Base-by-base conservation (phyloP, 2,888 invertebrate species). In the Autographa gamma region DNA sequence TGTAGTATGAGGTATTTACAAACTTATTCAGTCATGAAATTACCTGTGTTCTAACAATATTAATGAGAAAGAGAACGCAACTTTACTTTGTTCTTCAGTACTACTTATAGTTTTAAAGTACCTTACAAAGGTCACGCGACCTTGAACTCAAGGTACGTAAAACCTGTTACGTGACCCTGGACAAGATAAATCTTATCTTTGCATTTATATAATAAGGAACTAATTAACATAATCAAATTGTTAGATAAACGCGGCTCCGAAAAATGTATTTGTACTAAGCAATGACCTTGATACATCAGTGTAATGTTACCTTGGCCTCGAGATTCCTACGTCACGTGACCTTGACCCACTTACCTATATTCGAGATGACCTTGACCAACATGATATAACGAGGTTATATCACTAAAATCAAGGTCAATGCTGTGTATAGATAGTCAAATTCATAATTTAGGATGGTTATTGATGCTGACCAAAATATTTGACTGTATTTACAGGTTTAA, bases 1-100 rank as follows among this genome's bases (percentile, higher is more conserved):
- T 96, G 95, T 73, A 81, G 84, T 14, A 93, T 90, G 88, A 91
- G 92, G 95, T 95, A 77, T n/a, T 48, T n/a, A n/a, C n/a, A 8
- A n/a, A 6, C 48, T 48, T 7, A 48, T 48, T 48, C n/a, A n/a
- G 2, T 14, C 16, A 2, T 48, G n/a, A 7, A 5, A 6, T 48
- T 6, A 7, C n/a, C 48, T 48, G 54, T 13, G 25, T 48, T 0
- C 7, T 56, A 56, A 19, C 19, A 56, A 56, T 16, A 32, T 8
- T 59, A 2, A 16, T 16, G 13, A 56, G 14, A 56, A 13, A 25
- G 31, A 13, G 5, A 31, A 16, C 32, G 7, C 43, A 19, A 32
- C 11, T 58, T 66, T 58, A 31, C 60, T 54, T 68, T 63, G 60
- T 66, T 73, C 69, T 60, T 56, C 66, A 38, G 19, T 64, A 19